phyloP scores from a whole-genome alignment of 2,113 vertebrate genomes.

The Ancistrus triradiatus region DNA sequence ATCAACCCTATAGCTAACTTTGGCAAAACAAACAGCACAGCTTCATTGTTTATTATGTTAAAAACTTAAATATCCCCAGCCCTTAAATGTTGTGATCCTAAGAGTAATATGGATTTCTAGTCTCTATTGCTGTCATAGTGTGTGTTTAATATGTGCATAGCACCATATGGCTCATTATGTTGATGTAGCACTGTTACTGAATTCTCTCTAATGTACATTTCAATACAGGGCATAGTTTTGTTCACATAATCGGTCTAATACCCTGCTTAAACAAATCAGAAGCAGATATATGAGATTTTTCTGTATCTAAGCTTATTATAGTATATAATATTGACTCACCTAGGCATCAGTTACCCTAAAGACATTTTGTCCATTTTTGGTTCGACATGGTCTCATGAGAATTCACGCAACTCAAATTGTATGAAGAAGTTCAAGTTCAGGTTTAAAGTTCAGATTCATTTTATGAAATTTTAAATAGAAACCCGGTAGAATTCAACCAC shows the following conservation, averaged over 20 bases:
- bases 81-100: conserved; percentile 38
- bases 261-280: background rate
- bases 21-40: no score
- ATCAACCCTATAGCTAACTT: background rate
- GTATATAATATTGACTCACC: no score
- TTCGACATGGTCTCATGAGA: no score
- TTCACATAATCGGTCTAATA: background rate
- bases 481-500: no score
- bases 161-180: conserved; percentile 44
- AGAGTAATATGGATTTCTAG: conserved; percentile 30
- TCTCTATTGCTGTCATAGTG: conserved; percentile 41
- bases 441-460: no score
- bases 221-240: no score
- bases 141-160: conserved; percentile 43
- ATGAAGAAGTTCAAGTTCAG: no score
- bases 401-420: no score
- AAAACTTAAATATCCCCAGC: conserved; percentile 31
- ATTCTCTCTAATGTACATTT: conserved; percentile 13
- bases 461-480: no score
- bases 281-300: background rate
- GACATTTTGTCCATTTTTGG: no score
- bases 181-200: background rate
- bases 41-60: conserved; percentile 4
- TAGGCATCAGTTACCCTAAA: no score
- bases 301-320: no score